These are phyloP conservation scores for Sebastes vulpes DNA, from an alignment of 2,797 vertebrate genomes.

Conservation along the genomic window DNA sequence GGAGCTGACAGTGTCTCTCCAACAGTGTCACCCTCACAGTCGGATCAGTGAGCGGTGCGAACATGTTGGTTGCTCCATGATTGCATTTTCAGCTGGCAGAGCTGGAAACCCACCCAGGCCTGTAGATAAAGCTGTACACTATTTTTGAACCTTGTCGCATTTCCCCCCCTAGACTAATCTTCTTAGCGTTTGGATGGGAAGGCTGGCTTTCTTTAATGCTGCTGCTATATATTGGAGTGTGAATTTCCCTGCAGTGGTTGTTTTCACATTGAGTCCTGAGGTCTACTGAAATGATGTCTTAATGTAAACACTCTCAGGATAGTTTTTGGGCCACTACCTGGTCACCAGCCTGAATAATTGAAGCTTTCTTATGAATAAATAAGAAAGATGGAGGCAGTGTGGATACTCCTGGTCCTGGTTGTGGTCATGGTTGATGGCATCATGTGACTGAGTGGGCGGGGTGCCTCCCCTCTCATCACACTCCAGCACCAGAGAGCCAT, in stretches of 20 bases:
- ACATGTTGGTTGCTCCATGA: constrained; percentile 9
- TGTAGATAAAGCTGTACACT: constrained; percentile 58
- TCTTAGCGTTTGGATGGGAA: constrained; percentile 61
- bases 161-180: constrained; percentile 61
- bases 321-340: constrained; percentile 42
- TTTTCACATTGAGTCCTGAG: neutral
- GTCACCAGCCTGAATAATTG: constrained; percentile 66
- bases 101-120: constrained; percentile 42
- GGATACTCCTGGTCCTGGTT: constrained; percentile 22
- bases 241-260: neutral
- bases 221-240: constrained; percentile 12
- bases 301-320: constrained; percentile 27
- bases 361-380: constrained; percentile 76
- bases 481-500: constrained; percentile 30
- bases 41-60: neutral
- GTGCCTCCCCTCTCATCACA: constrained; percentile 31
- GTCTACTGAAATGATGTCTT: constrained; percentile 10
- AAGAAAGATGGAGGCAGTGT: constrained; percentile 36
- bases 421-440: constrained; percentile 58
- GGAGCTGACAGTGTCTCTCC: constrained; percentile 1
- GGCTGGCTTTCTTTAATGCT: constrained; percentile 43
- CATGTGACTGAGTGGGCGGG: constrained; percentile 55
- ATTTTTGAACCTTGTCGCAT: constrained; percentile 71
- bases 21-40: constrained; percentile 19
- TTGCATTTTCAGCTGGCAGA: constrained; percentile 52